These are phyloP conservation scores for Nesidiocoris tenuis DNA, from an alignment of 2,888 invertebrate species.

Conservation along the genomic window DNA sequence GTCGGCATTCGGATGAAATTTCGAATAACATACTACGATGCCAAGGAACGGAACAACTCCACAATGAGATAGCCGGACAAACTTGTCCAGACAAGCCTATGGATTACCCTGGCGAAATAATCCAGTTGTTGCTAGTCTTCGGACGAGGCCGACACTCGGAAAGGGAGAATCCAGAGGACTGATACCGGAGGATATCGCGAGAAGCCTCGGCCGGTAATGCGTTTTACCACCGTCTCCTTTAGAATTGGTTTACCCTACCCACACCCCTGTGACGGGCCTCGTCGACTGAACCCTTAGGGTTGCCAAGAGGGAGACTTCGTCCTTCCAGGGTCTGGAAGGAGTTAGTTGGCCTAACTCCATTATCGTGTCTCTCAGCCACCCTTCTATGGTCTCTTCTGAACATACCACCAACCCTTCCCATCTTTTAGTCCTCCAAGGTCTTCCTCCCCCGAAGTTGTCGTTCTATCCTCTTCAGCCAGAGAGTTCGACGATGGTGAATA, in stretches of 20 bases:
- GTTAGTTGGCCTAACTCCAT: slow-evolving; percentile 40
- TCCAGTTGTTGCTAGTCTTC: background rate
- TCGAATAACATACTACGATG: too few relatives aligned
- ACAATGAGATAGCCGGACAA: too few relatives aligned
- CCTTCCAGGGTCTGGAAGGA: background rate
- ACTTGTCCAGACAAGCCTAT: background rate
- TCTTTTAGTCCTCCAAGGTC: background rate
- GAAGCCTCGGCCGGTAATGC: background rate
- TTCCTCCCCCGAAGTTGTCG: background rate
- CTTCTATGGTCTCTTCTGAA: background rate
- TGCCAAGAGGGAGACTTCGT: background rate
- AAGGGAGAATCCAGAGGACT: background rate
- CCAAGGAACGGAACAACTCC: too few relatives aligned
- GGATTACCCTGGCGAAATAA: background rate
- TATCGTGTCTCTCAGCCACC: slow-evolving; percentile 27
- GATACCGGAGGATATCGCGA: background rate
- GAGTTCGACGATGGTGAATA: background rate
- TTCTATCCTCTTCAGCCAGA: background rate
- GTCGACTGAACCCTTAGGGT: background rate
- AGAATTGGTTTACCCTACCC: slow-evolving; percentile 31
- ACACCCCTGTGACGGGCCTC: background rate
- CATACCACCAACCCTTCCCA: background rate
- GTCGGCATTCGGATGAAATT: too few relatives aligned
- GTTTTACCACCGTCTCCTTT: slow-evolving; percentile 33
- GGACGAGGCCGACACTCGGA: background rate